These are phyloP conservation scores for Amphipoea oculea DNA, from an alignment of 2,888 invertebrate species.

Conservation along the genomic window DNA sequence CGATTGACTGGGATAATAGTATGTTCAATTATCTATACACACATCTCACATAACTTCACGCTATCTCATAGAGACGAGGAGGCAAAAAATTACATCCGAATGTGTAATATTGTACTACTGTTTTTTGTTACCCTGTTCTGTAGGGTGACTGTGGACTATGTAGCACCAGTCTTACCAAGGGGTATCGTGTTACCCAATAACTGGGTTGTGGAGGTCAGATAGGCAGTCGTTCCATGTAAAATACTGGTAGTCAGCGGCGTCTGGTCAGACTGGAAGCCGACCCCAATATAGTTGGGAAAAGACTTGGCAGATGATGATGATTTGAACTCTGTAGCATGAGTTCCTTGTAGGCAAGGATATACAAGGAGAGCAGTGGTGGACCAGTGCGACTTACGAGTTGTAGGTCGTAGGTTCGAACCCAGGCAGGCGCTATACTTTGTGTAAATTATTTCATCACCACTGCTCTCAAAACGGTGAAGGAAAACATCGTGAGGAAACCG, in stretches of 20 bases:
- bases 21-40: constrained; percentile 50
- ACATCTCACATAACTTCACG: constrained; percentile 61
- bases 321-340: neutral
- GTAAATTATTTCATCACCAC: no score
- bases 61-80: constrained; percentile 67
- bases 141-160: constrained; percentile 65
- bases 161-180: neutral
- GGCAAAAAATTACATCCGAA: constrained; percentile 77
- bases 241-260: neutral
- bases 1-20: constrained; percentile 38
- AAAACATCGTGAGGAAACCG: no score
- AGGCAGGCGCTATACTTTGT: no score
- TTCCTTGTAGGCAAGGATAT: neutral
- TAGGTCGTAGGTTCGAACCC: no score
- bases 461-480: no score
- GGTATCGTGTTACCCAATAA: neutral
- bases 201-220: neutral
- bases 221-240: neutral
- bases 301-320: neutral
- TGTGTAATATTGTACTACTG: constrained; percentile 75
- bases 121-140: constrained; percentile 73
- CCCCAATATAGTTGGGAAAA: neutral
- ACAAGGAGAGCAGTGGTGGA: no score
- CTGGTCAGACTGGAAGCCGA: neutral
- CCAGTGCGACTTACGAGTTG: no score